Percentiles rank a stretch among this genome's conserved stretches.
These are phyloP conservation scores for Pentalonia nigronervosa DNA, from an alignment of 1,140 invertebrate species.

Conservation along the genomic window DNA sequence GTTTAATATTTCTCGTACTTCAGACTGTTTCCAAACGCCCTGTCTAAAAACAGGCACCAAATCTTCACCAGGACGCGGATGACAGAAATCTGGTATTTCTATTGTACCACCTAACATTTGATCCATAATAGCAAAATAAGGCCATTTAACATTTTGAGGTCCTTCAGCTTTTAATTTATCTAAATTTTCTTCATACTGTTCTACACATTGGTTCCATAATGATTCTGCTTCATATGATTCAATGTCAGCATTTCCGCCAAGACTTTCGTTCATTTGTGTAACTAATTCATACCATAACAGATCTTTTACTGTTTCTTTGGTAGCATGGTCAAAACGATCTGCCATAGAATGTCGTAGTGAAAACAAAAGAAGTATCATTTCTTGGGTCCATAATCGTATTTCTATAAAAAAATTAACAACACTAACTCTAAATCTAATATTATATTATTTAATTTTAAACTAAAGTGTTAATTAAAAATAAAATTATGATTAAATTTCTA, in stretches of 20 bases:
- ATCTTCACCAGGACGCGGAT: slow-evolving; percentile 58
- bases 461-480: background rate
- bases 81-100: slow-evolving; percentile 53
- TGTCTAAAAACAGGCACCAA: slow-evolving; percentile 50
- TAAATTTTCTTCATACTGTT: slow-evolving; percentile 57
- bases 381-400: slow-evolving; percentile 57
- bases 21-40: slow-evolving; percentile 52
- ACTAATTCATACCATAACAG: slow-evolving; percentile 54
- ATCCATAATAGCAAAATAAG: slow-evolving; percentile 60
- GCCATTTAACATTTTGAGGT: slow-evolving; percentile 57
- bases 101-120: slow-evolving; percentile 58
- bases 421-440: background rate
- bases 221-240: slow-evolving; percentile 57
- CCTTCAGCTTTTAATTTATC: slow-evolving; percentile 57
- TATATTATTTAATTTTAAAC: background rate
- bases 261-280: slow-evolving; percentile 57
- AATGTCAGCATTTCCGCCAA: slow-evolving; percentile 52
- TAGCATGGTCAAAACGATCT: slow-evolving; percentile 33
- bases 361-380: slow-evolving; percentile 58
- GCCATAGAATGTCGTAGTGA: slow-evolving; percentile 32
- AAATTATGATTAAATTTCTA: background rate
- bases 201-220: slow-evolving; percentile 58
- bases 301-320: slow-evolving; percentile 43
- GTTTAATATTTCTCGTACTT: slow-evolving; percentile 43
- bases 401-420: slow-evolving; percentile 41